A percentile compares a stretch with the other conserved stretches of the same genome.
Conservation (phyloP, 2,113 vertebrate species). For the Dryoscopus gambensis region DNA sequence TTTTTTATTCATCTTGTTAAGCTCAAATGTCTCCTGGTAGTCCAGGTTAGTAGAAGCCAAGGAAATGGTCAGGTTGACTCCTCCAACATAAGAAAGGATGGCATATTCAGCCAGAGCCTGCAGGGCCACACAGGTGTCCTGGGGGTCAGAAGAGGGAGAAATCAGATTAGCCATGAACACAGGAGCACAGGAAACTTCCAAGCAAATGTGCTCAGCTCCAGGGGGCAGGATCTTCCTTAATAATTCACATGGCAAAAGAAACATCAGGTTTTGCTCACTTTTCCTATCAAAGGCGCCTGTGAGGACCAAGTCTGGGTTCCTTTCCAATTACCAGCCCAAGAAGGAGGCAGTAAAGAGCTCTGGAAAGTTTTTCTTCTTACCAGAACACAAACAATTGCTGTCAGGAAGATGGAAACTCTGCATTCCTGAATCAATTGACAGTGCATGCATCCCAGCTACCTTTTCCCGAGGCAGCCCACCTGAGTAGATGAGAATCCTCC, state of each 20-base stretch:
- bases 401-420: background rate
- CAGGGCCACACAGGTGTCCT: conserved; percentile 93
- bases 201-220: background rate
- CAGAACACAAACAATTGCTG: background rate
- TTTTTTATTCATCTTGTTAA: conserved; percentile 87
- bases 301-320: background rate
- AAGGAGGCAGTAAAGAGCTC: background rate
- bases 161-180: background rate
- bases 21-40: conserved; percentile 91
- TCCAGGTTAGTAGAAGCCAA: conserved; percentile 93
- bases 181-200: background rate
- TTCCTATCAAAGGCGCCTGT: background rate
- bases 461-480: conserved; percentile 48
- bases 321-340: background rate
- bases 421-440: background rate
- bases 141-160: background rate
- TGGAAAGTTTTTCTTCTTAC: background rate
- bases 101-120: conserved; percentile 92
- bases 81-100: conserved; percentile 87
- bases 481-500: conserved; percentile 94
- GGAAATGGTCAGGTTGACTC: conserved; percentile 91
- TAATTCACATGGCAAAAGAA: background rate
- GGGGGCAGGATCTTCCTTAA: background rate
- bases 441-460: background rate
- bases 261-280: background rate